Evolutionary conservation across 2,888 invertebrate species (phyloP).

Genomic region (Erynnis tages): DNA sequence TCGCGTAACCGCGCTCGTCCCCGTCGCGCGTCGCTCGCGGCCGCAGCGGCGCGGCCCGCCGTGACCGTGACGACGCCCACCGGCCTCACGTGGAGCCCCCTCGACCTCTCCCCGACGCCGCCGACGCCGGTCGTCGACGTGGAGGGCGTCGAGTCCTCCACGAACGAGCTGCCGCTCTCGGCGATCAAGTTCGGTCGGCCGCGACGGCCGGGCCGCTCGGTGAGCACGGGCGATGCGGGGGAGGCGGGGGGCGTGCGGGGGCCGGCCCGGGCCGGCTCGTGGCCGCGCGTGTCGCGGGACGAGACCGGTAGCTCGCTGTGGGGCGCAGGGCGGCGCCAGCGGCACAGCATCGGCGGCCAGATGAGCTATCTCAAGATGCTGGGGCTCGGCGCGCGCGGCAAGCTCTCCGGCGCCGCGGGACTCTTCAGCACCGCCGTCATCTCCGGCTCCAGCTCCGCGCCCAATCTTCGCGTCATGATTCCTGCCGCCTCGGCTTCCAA

Average conservation of each 20-base stretch:
- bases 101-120: constrained; percentile 49
- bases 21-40: constrained; percentile 27
- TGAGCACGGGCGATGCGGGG: constrained; percentile 30
- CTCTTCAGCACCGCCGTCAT: constrained; percentile 98
- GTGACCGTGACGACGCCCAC: constrained; percentile 36
- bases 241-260: constrained; percentile 51
- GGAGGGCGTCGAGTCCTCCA: constrained; percentile 81
- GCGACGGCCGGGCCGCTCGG: constrained; percentile 38
- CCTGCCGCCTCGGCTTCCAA: constrained; percentile 87
- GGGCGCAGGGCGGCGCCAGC: constrained; percentile 89
- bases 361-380: constrained; percentile 96
- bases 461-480: constrained; percentile 93
- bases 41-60: constrained; percentile 32
- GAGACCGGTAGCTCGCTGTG: constrained; percentile 58
- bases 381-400: constrained; percentile 84
- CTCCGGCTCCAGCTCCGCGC: constrained; percentile 95
- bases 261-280: constrained; percentile 38
- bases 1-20: constrained; percentile 47
- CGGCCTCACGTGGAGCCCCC: constrained; percentile 41
- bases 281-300: constrained; percentile 34
- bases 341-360: constrained; percentile 98
- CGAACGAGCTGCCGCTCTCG: constrained; percentile 85
- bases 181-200: constrained; percentile 70
- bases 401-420: constrained; percentile 87
- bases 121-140: constrained; percentile 64